phyloP scores from a whole-genome alignment of 2,113 vertebrate genomes.

The Oceanites oceanicus region DNA sequence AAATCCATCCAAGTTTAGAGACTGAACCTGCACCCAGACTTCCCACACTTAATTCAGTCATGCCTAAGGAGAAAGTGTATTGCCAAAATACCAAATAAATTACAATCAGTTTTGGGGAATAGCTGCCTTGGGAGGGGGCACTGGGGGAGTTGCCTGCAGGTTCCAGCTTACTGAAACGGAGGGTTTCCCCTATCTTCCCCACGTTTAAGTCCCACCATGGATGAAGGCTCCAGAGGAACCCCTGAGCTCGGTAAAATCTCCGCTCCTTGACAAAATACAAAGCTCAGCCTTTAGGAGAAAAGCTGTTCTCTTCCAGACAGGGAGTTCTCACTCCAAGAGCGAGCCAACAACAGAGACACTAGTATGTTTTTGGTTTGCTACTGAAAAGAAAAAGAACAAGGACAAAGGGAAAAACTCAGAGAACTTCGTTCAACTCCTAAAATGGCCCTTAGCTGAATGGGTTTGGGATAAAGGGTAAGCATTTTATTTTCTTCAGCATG shows the following conservation, averaged over 20 bases:
- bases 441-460: not conserved
- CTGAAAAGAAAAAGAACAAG: not conserved
- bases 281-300: not conserved
- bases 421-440: not conserved
- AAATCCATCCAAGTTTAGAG: not conserved
- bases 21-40: not conserved
- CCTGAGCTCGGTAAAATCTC: not conserved
- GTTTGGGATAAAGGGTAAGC: not conserved
- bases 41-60: not conserved
- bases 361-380: not conserved
- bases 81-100: not conserved
- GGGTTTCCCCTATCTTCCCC: not conserved
- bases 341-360: not conserved
- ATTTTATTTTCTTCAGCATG: not conserved
- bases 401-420: not conserved
- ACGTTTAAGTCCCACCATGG: not conserved
- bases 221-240: not conserved
- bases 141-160: not conserved
- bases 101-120: not conserved
- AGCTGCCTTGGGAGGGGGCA: not conserved
- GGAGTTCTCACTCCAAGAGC: not conserved
- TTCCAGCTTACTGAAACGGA: not conserved
- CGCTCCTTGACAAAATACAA: not conserved
- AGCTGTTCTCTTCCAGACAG: not conserved
- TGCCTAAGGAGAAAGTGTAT: not conserved